A percentile compares a stretch with the other conserved stretches of the same genome.
phyloP scores from a whole-genome alignment of 2,113 vertebrate genomes.

The Osmerus mordax region DNA sequence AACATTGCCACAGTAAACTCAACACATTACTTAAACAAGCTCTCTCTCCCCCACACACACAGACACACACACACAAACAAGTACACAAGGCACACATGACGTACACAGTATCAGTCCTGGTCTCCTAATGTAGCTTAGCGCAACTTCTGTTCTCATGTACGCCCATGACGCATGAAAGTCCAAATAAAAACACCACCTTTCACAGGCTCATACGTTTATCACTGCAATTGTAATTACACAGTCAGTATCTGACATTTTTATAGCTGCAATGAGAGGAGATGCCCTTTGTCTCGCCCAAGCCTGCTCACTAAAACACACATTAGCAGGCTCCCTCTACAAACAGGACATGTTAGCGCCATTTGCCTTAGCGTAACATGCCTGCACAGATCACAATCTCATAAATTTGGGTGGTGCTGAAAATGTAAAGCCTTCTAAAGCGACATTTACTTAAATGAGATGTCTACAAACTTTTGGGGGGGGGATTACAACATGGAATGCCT shows the following conservation, averaged over 20 bases:
- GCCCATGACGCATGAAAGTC: neutral
- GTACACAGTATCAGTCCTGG: neutral
- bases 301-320: conserved; percentile 3
- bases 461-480: no score
- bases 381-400: no score
- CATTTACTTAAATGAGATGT: no score
- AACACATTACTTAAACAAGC: no score
- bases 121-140: no score
- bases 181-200: conserved; percentile 3
- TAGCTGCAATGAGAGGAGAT: conserved; percentile 1
- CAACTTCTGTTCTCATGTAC: neutral
- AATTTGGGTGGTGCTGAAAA: no score
- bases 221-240: conserved; percentile 11
- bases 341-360: no score
- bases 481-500: no score
- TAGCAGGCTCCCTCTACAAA: neutral
- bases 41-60: neutral
- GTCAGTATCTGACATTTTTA: neutral
- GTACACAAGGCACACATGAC: neutral
- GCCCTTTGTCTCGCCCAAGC: neutral
- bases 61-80: neutral
- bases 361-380: no score
- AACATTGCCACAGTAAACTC: no score
- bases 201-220: conserved; percentile 12
- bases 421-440: no score